Evolutionary conservation across 1,140 invertebrate species (phyloP).

Genomic region (Eulimnadia texana): DNA sequence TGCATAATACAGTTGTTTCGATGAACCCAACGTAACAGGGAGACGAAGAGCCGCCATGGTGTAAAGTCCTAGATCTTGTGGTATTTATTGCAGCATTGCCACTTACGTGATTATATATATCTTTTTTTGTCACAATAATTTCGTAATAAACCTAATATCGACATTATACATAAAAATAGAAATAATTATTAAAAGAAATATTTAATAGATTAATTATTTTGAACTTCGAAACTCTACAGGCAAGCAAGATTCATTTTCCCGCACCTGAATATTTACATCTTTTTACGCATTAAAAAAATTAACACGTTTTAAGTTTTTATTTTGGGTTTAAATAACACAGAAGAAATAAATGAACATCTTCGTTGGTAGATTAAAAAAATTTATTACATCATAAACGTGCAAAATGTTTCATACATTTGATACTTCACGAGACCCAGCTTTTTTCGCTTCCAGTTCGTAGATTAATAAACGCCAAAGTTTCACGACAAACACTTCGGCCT

Average conservation of each 20-base stretch:
- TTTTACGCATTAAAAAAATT: no score
- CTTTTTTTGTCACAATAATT: not conserved
- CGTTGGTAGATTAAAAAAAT: not conserved
- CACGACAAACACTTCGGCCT: slow-evolving; percentile 98
- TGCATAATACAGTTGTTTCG: not conserved
- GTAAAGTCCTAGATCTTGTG: not conserved
- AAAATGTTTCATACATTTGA: not conserved
- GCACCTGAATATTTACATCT: no score
- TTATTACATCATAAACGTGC: not conserved
- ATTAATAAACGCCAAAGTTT: slow-evolving; percentile 99
- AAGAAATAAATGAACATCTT: not conserved
- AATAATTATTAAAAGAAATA: no score
- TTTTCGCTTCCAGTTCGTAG: slow-evolving; percentile 97
- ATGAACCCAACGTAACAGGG: not conserved
- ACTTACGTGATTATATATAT: not conserved
- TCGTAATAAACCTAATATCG: no score
- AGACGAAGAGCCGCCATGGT: slow-evolving; percentile 10
- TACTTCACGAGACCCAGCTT: slow-evolving; percentile 50
- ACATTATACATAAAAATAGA: no score
- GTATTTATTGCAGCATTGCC: not conserved
- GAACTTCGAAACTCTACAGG: no score
- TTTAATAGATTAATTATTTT: no score
- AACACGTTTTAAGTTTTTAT: no score
- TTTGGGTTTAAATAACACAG: no score
- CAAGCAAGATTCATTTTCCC: no score